These are phyloP conservation scores for Lagodon rhomboides DNA, from an alignment of 2,797 vertebrate genomes.

Conservation along the genomic window DNA sequence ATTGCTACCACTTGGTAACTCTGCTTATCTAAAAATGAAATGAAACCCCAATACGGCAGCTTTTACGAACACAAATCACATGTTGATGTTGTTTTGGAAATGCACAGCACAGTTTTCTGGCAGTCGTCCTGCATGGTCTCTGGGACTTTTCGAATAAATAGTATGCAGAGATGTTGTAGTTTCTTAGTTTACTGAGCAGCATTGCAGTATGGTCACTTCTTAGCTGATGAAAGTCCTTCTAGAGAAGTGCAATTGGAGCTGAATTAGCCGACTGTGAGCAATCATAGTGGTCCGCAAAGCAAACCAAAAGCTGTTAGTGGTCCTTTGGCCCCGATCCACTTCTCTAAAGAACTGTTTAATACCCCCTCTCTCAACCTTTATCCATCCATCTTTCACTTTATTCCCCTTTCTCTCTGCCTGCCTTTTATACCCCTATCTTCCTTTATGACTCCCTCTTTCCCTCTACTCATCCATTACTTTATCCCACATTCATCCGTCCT, in stretches of 20 bases:
- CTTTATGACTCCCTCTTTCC: constrained; percentile 59
- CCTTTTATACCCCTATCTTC: constrained; percentile 39
- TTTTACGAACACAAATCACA: background rate
- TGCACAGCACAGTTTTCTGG: fast-evolving
- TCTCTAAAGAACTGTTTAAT: constrained; percentile 65
- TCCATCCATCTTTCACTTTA: constrained; percentile 66
- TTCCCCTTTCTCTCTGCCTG: constrained; percentile 38
- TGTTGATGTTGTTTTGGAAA: background rate
- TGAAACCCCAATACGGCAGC: background rate
- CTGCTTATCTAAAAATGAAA: background rate
- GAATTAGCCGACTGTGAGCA: constrained; percentile 48
- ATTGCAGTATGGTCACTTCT: background rate
- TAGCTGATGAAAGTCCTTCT: constrained; percentile 14
- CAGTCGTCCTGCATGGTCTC: background rate
- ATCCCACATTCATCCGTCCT: constrained; percentile 54
- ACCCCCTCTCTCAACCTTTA: constrained; percentile 43
- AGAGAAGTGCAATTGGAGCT: constrained; percentile 50
- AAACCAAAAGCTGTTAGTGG: constrained; percentile 49
- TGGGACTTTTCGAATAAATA: background rate
- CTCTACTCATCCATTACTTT: constrained; percentile 60
- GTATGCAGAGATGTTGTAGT: background rate
- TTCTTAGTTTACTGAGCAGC: background rate
- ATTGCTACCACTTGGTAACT: background rate
- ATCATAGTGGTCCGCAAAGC: constrained; percentile 31
- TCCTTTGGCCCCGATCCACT: constrained; percentile 62